These are phyloP conservation scores for Trichogramma pretiosum DNA, from an alignment of 1,140 invertebrate genomes.

Conservation along the genomic window DNA sequence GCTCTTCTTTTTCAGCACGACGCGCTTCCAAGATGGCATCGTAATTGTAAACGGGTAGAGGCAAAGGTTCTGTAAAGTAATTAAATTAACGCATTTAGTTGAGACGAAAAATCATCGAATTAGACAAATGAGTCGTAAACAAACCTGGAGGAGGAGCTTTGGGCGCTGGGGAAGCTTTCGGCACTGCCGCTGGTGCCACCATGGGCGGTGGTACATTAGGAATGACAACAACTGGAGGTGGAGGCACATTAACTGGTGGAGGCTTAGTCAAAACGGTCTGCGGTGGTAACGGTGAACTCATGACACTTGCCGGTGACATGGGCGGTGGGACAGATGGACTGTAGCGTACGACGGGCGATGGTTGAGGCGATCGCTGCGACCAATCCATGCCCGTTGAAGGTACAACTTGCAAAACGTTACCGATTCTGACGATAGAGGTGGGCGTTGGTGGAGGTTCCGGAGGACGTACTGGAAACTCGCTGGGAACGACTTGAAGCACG, in stretches of 20 bases:
- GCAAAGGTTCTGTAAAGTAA: slow-evolving; percentile 18
- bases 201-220: slow-evolving; percentile 19
- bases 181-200: too few species aligned
- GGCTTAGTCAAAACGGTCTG: slow-evolving; percentile 2
- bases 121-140: slow-evolving; percentile 3
- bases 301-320: background rate
- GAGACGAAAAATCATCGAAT: slow-evolving; percentile 14
- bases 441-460: slow-evolving; percentile 7
- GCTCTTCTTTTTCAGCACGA: slow-evolving; percentile 38
- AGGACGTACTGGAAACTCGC: slow-evolving; percentile 19
- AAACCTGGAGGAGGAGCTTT: slow-evolving; percentile 19
- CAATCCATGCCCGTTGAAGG: slow-evolving; percentile 40
- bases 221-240: slow-evolving; percentile 29
- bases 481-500: slow-evolving; percentile 50
- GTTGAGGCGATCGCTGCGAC: slow-evolving; percentile 16
- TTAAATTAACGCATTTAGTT: slow-evolving; percentile 12
- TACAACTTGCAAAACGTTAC: slow-evolving; percentile 39
- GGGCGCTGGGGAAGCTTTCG: slow-evolving; percentile 29
- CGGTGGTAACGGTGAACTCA: slow-evolving; percentile 16
- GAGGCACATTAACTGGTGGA: slow-evolving; percentile 21
- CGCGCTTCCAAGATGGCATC: slow-evolving; percentile 39
- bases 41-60: slow-evolving; percentile 41
- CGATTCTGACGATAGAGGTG: slow-evolving; percentile 27
- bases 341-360: background rate
- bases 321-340: background rate